Base-by-base conservation (phyloP, 2,888 invertebrate genomes). In the Sarcophaga caerulescens region DNA sequence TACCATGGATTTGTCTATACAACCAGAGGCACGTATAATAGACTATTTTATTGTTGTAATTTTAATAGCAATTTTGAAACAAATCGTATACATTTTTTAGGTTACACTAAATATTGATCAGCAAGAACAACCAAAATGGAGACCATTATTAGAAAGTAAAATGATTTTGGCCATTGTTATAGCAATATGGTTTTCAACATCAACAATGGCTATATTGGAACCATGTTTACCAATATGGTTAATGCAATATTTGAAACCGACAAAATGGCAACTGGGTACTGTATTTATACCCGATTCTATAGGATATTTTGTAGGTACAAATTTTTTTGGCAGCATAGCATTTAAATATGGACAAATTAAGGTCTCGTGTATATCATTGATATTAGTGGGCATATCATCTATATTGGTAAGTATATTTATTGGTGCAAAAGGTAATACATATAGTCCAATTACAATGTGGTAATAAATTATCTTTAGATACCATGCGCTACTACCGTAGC, bases 261-360 rank as follows among this genome's bases (percentile, higher is more conserved):
- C 91, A 69, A 93, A 92, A 85, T 96, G 96, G 96, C 96, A 96
- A 91, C 92, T 96, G 90, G 97, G 97, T 4, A 95, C 96, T 0
- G 96, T 97, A 6, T 97, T 97, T 90, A 95, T 97, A 85, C 97
- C 97, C 0, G 97, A 97, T 92, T 97, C 97, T 89, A 90, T 97
- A 52, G 97, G 97, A 0, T 97, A 97, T 90, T 94, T 97, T 85
- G 92, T 97, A 62, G 97, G 97, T 44, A 97, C 97, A 0, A 97
- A 97, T 92, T 95, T 95, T 89, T 96, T 97, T 90, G 97, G 97
- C 8, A 93, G 94, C 65, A 92, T 95, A 44, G 95, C 96, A 6
- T 95, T 94, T 89, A 94, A 94, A 85, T 93, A 95, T 70, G 96
- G 96, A 1, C 95, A 96, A 89, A 95, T 96, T 91, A 94, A 94